Evolutionary conservation across 2,113 vertebrate genomes (phyloP).

Genomic region (Rhinichthys klamathensis): DNA sequence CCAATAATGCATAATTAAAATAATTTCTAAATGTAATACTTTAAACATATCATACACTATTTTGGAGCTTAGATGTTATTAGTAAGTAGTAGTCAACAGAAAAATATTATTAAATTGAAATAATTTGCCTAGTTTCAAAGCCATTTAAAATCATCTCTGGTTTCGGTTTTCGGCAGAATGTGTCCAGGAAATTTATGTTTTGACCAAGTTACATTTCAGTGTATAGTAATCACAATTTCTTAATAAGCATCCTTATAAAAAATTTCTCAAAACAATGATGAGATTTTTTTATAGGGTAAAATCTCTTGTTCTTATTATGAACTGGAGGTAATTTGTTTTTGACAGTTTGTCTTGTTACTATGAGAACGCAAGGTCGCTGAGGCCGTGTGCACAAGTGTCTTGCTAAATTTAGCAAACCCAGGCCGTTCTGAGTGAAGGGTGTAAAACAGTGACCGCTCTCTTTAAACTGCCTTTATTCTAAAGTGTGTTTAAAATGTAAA

Average conservation of each 20-base stretch:
- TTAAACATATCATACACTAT: not conserved
- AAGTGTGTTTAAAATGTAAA: constrained; percentile 18
- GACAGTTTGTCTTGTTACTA: constrained; percentile 42
- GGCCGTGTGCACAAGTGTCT: constrained; percentile 24
- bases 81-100: not conserved
- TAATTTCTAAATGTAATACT: not conserved
- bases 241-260: not conserved
- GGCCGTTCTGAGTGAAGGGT: constrained; percentile 12
- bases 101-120: not conserved
- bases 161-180: not conserved
- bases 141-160: not conserved
- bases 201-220: not conserved
- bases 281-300: not conserved
- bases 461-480: constrained; percentile 6
- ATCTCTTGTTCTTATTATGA: constrained; percentile 18
- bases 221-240: not conserved
- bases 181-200: not conserved
- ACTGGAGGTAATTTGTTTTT: constrained; percentile 41
- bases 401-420: constrained; percentile 49
- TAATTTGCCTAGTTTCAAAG: not conserved
- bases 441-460: constrained; percentile 32
- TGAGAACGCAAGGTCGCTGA: constrained; percentile 36
- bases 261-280: not conserved
- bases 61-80: not conserved
- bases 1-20: not conserved